Conservation (phyloP, 37 sponge, comb jelly and placozoan species). For the Axinella damicornis region DNA sequence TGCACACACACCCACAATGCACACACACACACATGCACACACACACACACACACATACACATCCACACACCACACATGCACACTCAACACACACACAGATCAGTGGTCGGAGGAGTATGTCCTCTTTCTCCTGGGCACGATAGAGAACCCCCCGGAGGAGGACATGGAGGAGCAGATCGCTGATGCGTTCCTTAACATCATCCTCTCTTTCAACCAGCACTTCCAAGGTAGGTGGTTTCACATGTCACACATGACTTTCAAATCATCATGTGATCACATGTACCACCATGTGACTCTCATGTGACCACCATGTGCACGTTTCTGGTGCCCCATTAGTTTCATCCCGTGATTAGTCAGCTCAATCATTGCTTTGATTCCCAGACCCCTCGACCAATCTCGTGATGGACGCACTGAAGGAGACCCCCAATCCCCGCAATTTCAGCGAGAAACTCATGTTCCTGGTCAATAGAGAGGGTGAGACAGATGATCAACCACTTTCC, state of each 20-base stretch:
- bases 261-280: no score
- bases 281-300: not conserved
- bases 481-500: not conserved
- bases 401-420: slow-evolving; percentile 66
- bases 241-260: no score
- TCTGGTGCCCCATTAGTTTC: not conserved
- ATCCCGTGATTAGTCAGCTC: not conserved
- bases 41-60: no score
- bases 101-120: slow-evolving; percentile 81
- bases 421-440: slow-evolving; percentile 57
- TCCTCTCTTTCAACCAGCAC: slow-evolving; percentile 87
- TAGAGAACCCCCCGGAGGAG: slow-evolving; percentile 68
- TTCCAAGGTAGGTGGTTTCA: slow-evolving; percentile 50
- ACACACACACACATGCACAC: no score
- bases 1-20: no score
- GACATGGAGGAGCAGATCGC: slow-evolving; percentile 71
- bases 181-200: slow-evolving; percentile 74
- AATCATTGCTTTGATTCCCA: not conserved
- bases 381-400: slow-evolving; percentile 78
- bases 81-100: slow-evolving; percentile 42
- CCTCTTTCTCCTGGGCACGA: slow-evolving; percentile 74
- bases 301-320: not conserved
- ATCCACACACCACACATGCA: no score
- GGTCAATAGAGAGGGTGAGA: slow-evolving; percentile 86
- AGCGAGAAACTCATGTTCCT: slow-evolving; percentile 89